Base-by-base conservation (phyloP, 2,797 vertebrate genomes). In the Trachurus trachurus region DNA sequence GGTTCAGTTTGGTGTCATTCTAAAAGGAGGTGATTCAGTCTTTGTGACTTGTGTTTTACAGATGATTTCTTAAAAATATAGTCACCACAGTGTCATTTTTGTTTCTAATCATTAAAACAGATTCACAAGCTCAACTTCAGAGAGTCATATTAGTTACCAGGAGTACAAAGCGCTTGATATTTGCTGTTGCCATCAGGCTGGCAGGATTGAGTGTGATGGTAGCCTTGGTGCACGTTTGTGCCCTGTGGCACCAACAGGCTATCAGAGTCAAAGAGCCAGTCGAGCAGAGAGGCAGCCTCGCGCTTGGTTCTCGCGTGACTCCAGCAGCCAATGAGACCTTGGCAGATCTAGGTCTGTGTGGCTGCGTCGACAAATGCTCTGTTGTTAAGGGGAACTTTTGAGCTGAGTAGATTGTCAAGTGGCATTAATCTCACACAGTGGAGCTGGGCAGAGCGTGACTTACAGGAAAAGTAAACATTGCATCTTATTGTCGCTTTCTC, bases 381-480 rank as follows among this genome's bases (percentile, higher is more conserved):
- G 94, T 95, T 94, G 94, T 95, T 93, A 88, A 89, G 89, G 90
- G 91, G 87, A 86, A 93, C 89, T 86, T 92, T 89, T 85, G 89
- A 92, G 89, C 85, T 67, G 85, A 91, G 78, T 93, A 83, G 81
- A 92, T 93, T 91, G 91, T 92, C 90, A 86, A 85, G 70, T 89
- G 83, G 88, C 83, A 88, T 94, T 88, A 91, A 84, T 89, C 74
- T 94, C 91, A 86, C 77, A 16, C 80, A 8, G 82, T 74, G 58
- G 74, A 85, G 82, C 81, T 31, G 81, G 83, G 76, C 70, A 68
- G 61, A 85, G 71, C 52, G 9, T 75, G 78, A 84, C 47, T 82
- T 90, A 86, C 76, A 81, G 86, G 49, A 87, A 85, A 85, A 82
- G 78, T 78, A 83, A 90, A 91, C 74, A 73, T 75, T 78, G 65